These are phyloP conservation scores for Odontomyia ornata DNA, from an alignment of 2,888 invertebrate genomes.

Conservation along the genomic window DNA sequence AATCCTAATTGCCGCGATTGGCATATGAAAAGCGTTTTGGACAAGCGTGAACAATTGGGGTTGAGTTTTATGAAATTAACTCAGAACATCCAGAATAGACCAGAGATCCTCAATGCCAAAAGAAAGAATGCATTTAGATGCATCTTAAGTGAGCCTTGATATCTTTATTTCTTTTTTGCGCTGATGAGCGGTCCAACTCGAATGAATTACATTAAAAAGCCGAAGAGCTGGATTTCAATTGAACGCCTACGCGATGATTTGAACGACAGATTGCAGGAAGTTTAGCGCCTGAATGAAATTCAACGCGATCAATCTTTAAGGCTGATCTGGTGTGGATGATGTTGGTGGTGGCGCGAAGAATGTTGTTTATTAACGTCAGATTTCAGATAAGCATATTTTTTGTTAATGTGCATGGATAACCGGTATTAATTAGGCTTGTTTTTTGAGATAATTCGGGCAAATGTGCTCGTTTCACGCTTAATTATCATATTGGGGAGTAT, in stretches of 20 bases:
- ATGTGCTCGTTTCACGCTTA: no score
- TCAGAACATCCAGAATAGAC: no score
- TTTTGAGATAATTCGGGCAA: no score
- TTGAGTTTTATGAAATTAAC: constrained; percentile 10
- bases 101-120: no score
- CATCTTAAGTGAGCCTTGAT: neutral
- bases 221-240: neutral
- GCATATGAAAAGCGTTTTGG: constrained; percentile 6
- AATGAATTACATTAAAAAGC: neutral
- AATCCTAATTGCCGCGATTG: constrained; percentile 14
- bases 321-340: no score
- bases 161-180: neutral
- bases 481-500: no score
- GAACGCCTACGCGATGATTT: no score
- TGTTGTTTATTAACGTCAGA: neutral
- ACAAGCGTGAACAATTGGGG: neutral
- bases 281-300: neutral
- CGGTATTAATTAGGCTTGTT: constrained; percentile 9
- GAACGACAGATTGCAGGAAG: neutral
- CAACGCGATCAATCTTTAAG: neutral
- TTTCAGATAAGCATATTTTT: neutral
- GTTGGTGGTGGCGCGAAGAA: neutral
- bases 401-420: constrained; percentile 3
- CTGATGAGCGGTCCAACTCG: neutral
- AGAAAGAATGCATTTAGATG: neutral